phyloP scores from a whole-genome alignment of 2,113 vertebrate genomes.

The Solea solea region DNA sequence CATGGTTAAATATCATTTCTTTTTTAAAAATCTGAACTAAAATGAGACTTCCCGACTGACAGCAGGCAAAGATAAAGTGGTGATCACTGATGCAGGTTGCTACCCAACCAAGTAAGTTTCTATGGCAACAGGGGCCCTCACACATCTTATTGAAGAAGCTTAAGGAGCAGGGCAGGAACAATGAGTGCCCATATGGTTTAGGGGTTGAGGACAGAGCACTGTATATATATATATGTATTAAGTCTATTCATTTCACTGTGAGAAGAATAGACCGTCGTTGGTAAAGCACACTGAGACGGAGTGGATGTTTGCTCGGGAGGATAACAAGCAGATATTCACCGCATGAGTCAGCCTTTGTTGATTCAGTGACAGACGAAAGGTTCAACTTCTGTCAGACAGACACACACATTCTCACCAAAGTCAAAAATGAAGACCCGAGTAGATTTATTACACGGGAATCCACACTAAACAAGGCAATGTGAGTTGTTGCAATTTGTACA shows the following conservation, averaged over 20 bases:
- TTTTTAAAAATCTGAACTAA: neutral
- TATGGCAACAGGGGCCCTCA: slow-evolving; percentile 58
- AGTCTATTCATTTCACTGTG: too few relatives aligned
- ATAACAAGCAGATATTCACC: neutral
- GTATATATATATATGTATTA: too few relatives aligned
- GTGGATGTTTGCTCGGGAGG: neutral
- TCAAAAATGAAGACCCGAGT: neutral
- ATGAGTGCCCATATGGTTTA: neutral
- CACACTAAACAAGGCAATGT: too few relatives aligned
- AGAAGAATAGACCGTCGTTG: too few relatives aligned
- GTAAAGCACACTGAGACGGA: neutral
- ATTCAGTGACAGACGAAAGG: neutral
- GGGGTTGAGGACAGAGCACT: too few relatives aligned
- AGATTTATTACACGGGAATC: too few relatives aligned
- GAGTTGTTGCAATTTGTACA: too few relatives aligned
- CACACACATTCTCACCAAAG: neutral
- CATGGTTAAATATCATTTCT: neutral
- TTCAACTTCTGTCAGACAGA: neutral
- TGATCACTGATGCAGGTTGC: slow-evolving; percentile 42
- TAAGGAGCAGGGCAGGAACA: neutral
- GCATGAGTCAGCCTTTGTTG: neutral
- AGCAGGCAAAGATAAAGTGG: slow-evolving; percentile 23
- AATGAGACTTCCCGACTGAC: slow-evolving; percentile 30
- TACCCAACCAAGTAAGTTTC: slow-evolving; percentile 62
- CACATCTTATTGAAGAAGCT: slow-evolving; percentile 45